Percentiles rank a stretch among this genome's conserved stretches.
Conservation (phyloP, 2,113 vertebrate species). For the Ranitomeya variabilis region DNA sequence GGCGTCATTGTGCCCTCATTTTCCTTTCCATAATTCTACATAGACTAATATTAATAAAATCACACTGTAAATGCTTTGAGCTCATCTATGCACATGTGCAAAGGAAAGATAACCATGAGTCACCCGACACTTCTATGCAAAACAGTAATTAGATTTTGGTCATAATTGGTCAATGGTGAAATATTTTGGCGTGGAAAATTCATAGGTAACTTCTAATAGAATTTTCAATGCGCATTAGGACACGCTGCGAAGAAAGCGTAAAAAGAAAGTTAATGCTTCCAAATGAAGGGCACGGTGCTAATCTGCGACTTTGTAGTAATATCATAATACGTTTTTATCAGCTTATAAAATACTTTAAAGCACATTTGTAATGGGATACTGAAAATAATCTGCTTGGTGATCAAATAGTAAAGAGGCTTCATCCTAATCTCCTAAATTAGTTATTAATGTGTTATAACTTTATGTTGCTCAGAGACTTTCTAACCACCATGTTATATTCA, state of each 20-base stretch:
- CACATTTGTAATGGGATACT: constrained; percentile 34
- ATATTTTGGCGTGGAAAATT: constrained; percentile 13
- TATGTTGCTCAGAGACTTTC: not conserved
- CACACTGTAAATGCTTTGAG: not conserved
- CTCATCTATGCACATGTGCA: constrained; percentile 5
- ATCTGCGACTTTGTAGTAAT: constrained; percentile 42
- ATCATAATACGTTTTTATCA: constrained; percentile 35
- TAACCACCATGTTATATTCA: not conserved
- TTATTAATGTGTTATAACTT: constrained; percentile 18
- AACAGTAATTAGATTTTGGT: constrained; percentile 34
- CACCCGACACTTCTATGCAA: constrained; percentile 13
- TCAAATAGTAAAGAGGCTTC: constrained; percentile 36
- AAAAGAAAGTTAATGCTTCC: constrained; percentile 36
- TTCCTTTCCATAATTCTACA: not conserved
- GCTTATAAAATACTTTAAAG: constrained; percentile 41
- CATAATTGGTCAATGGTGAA: constrained; percentile 15
- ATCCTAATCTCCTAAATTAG: constrained; percentile 30
- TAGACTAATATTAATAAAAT: not conserved
- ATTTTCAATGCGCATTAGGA: constrained; percentile 34
- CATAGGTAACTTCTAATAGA: constrained; percentile 47
- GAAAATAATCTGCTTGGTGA: constrained; percentile 44
- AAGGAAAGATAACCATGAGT: constrained; percentile 26
- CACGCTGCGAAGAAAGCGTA: constrained; percentile 34
- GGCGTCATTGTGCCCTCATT: not conserved
- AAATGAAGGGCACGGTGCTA: constrained; percentile 33